Base-by-base conservation (phyloP, 2,113 vertebrate genomes). In the Coptodon bakossiorum region DNA sequence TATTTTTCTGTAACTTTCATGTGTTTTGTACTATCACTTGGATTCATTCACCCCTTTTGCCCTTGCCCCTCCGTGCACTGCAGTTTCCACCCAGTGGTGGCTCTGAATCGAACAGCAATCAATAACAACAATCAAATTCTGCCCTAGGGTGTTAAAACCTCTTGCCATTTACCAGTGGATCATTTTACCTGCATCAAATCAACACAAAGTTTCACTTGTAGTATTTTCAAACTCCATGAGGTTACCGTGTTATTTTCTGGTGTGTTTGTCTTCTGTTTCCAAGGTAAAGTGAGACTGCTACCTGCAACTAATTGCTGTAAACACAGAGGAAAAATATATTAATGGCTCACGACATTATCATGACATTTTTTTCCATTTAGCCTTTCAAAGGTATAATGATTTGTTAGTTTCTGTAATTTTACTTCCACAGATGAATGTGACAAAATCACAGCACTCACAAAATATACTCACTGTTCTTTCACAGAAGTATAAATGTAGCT, bases 121-220 rank as follows among this genome's bases (percentile, higher is more conserved):
- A 91, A 95, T 95, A 95, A 80, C 80, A 95, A 84, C 90, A 93
- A 95, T 94, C 87, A 91, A 86, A 90, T 78, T 86, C 81, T 89
- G 91, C 89, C 93, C 84, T 8, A 24, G 87, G 91, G 92, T 92
- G 87, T 90, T 66, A 82, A 93, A 92, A 86, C 86, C 90, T 89
- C 83, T 76, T 86, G 78, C 88, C 68, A 92, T 94, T 92, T 90
- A 93, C 59, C 56, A 86, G 73, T 73, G 63, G 56, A 91, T 93
- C 59, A 86, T 90, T 90, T 88, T 76, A 90, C 90, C 90, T 90
- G 87, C 79, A 91, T 84, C 71, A 80, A 50, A 84, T 82, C 87
- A 83, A 80, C 68, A 63, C 76, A 80, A 16, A 79, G 53, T 81
- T 83, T 82, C 76, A 85, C 82, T 27, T 53, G 86, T 56, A 3